A percentile compares a stretch with the other conserved stretches of the same genome.
Evolutionary conservation across 2,113 vertebrate genomes (phyloP).

Genomic region (Megalops atlanticus): DNA sequence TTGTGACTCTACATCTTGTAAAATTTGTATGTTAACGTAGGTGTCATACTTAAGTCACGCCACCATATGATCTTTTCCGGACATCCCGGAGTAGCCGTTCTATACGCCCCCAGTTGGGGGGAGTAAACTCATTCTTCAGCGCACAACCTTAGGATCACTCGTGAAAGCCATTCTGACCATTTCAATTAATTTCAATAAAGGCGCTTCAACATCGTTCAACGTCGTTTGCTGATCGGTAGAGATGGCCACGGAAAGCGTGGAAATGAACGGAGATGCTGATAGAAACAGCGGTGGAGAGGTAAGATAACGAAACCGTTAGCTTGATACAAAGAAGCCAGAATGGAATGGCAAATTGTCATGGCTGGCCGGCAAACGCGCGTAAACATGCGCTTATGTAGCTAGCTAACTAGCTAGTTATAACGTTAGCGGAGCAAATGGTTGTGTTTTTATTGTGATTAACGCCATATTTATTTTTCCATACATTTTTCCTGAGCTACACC

Average conservation of each 20-base stretch:
- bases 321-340: background rate
- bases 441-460: no score
- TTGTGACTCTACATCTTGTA: no score
- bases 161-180: background rate
- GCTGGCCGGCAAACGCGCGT: background rate
- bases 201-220: background rate
- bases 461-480: no score
- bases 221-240: background rate
- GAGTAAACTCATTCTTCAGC: background rate
- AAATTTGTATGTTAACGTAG: background rate
- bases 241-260: conserved; percentile 19
- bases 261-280: conserved; percentile 41
- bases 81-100: background rate
- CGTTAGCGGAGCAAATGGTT: no score
- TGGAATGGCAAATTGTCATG: background rate
- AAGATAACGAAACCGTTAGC: conserved; percentile 32
- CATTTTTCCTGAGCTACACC: no score
- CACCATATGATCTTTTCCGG: background rate
- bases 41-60: background rate
- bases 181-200: background rate
- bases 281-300: conserved; percentile 47
- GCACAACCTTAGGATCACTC: background rate
- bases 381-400: background rate
- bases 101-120: background rate
- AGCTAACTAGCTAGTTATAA: background rate